Evolutionary conservation across 1,140 invertebrate species (phyloP), one percentile per base, ranked within the genome.

Genomic region (Drosophila serrata): DNA sequence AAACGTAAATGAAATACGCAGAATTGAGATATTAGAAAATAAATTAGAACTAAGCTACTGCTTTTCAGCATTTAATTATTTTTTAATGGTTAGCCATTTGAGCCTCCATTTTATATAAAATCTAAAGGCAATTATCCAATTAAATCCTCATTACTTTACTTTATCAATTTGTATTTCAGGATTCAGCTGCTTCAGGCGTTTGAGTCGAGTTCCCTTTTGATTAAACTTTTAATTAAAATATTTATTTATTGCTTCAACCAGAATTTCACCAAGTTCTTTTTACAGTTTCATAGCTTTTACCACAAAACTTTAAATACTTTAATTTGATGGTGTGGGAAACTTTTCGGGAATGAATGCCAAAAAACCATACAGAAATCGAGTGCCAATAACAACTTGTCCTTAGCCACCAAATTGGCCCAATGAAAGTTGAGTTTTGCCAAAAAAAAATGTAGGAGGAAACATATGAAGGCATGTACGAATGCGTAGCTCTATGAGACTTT

Each of bases 341-440:
- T 43, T 72, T 48, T 27, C n/a, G 11, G 11, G n/a, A 39, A 31
- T 56, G 42, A 72, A 70, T 58, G 40, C 27, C 49, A 59, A 70
- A 70, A 72, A 27, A 27, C 19, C 64, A 70, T 49, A 27, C 65
- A 46, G n/a, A 59, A 56, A 40, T 72, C 69, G 69, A 72, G 69
- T 59, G 69, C 67, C 69, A 73, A 73, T 59, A 73, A 59, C 53
- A 73, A 73, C 69, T 72, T 73, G 69, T 72, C 69, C 68, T 59
- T 29, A 59, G 67, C 68, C 67, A 59, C 69, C 69, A 73, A 73
- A 73, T 73, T 73, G 65, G 43, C 69, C 67, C 35, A 70, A 73
- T 72, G 67, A 72, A 73, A 73, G 67, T 59, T 49, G 8, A 39
- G 51, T 72, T 53, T 58, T 72, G 65, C 51, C 51, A 72, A 45